A percentile compares a stretch with the other conserved stretches of the same genome.
phyloP scores from a whole-genome alignment of 1,140 invertebrate genomes.

The Eupristina koningsbergeri region DNA sequence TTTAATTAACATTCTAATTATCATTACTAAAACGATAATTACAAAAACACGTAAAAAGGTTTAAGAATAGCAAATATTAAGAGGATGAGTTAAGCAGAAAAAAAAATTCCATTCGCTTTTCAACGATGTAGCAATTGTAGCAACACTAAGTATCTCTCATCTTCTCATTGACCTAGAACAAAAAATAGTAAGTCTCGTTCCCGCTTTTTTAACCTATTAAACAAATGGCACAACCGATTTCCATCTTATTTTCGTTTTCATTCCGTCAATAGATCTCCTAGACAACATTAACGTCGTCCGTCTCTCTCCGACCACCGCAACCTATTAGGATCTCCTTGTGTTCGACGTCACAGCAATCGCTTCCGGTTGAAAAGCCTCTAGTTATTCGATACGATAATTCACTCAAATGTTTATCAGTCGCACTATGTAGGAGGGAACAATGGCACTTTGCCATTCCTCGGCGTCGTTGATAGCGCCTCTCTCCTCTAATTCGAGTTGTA shows the following conservation, averaged over 20 bases:
- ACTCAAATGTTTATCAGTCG: conserved; percentile 12
- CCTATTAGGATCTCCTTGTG: conserved; percentile 2
- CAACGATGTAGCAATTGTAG: neutral
- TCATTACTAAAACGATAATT: too few species aligned
- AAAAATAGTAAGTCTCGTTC: conserved; percentile 23
- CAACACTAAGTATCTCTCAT: neutral
- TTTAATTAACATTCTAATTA: neutral
- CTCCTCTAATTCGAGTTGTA: conserved; percentile 12
- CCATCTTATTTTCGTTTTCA: conserved; percentile 30
- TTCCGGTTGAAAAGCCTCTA: conserved; percentile 23
- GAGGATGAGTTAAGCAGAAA: too few species aligned
- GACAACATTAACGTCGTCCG: neutral
- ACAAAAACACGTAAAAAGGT: too few species aligned
- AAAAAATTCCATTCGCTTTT: neutral
- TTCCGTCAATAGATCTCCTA: neutral
- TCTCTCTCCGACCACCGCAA: conserved; percentile 4
- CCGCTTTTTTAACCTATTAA: conserved; percentile 2
- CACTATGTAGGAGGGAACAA: neutral
- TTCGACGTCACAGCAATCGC: neutral
- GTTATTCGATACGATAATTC: conserved; percentile 20
- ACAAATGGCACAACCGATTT: conserved; percentile 2
- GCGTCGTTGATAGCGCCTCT: neutral
- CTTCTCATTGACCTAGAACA: conserved; percentile 33
- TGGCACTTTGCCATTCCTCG: conserved; percentile 1
- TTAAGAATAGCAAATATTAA: neutral